Base-by-base conservation (phyloP, 1,140 invertebrate species). In the Bombus superbus region DNA sequence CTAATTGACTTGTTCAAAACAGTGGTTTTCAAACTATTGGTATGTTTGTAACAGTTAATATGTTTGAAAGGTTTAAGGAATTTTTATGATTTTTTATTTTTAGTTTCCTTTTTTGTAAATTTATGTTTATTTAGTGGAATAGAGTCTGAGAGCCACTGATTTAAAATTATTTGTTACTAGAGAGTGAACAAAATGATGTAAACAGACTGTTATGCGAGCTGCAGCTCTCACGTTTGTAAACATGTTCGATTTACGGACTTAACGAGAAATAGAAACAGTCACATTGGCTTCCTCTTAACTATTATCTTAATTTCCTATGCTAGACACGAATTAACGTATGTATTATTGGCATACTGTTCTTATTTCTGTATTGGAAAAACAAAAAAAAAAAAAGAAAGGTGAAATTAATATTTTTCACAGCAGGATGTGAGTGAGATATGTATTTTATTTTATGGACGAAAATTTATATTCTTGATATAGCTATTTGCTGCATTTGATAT, bases 221-320 rank as follows among this genome's bases (percentile, higher is more conserved):
- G 85, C 83, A 82, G 78, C 78, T 88, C 80, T 88, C 80, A 82
- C 79, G 35, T 81, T 85, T 82, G 83, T 81, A 86, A 81, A 79
- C 44, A 68, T 72, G 87, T 88, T 83, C 79, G 80, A 86, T 86
- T 71, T 86, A 81, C 83, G 83, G 66, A 87, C 83, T 66, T 85
- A 75, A 75, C 4, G 40, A 85, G 32, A 59, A 85, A 85, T 64
- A 35, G n/a, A 73, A 85, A 90, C 71, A 87, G 88, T 88, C 89
- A 89, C 85, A 89, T 91, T 91, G 89, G 88, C 86, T 90, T 91
- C 82, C 82, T 72, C 53, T 81, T 83, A 83, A 74, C 53, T 83
- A 64, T 75, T 69, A 53, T 11, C 40, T 87, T 85, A 64, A 76
- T 86, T 76, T 71, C 40, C 42, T 74, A 57, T 18, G 6, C 8